Percentiles rank a stretch among this genome's conserved stretches.
Conservation (phyloP, 2,113 vertebrate species). For the Ictalurus punctatus region DNA sequence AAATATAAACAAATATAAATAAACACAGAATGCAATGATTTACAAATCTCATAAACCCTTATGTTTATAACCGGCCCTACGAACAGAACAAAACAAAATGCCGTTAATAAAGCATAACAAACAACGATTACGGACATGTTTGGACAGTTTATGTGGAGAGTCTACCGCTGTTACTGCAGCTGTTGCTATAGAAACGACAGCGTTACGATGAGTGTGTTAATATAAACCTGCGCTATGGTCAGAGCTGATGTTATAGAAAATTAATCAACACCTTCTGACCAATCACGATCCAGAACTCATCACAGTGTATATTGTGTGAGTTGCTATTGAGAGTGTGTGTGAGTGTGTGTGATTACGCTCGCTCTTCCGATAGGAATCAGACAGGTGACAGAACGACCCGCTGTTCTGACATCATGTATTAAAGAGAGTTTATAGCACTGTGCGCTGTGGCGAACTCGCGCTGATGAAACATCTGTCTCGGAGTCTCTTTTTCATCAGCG, state of each 20-base stretch:
- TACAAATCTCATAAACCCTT: too few relatives aligned
- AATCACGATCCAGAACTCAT: neutral
- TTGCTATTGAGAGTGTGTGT: neutral
- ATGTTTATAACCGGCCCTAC: neutral
- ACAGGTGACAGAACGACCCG: neutral
- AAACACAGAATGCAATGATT: too few relatives aligned
- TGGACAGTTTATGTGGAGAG: neutral
- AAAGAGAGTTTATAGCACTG: conserved; percentile 16
- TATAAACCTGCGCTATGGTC: neutral
- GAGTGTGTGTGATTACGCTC: neutral
- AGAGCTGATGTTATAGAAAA: neutral
- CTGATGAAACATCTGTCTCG: conserved; percentile 59
- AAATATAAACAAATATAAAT: too few relatives aligned
- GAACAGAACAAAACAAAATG: neutral
- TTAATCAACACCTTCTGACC: neutral
- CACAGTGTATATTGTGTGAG: neutral
- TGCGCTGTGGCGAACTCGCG: conserved; percentile 34
- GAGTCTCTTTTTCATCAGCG: conserved; percentile 55
- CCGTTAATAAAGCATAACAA: neutral
- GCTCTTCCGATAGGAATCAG: conserved; percentile 1
- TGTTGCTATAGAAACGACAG: neutral
- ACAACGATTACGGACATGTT: neutral
- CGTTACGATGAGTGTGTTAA: neutral
- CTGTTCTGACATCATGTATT: conserved; percentile 20
- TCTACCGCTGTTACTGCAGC: neutral